Evolutionary conservation across 2,888 invertebrate species (phyloP).

Genomic region (Diogma glabrata): DNA sequence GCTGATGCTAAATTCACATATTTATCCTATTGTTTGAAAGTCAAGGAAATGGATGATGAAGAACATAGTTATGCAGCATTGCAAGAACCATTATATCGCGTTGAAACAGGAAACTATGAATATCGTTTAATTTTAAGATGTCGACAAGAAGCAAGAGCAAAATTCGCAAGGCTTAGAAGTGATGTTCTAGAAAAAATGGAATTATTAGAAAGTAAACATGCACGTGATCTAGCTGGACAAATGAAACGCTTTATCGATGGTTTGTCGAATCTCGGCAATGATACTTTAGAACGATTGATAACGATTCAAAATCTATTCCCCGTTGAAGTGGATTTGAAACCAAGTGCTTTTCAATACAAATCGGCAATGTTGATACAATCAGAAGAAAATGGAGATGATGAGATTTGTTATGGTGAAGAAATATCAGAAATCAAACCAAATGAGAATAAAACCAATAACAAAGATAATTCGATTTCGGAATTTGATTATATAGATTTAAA

Average conservation of each 20-base stretch:
- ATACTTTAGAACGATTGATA: slow-evolving; percentile 64
- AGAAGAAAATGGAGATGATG: slow-evolving; percentile 16
- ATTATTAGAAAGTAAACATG: slow-evolving; percentile 93
- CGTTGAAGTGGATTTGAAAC: slow-evolving; percentile 88
- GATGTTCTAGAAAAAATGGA: slow-evolving; percentile 97
- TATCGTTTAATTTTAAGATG: slow-evolving; percentile 92
- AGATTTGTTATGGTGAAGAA: slow-evolving; percentile 16
- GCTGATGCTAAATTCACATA: slow-evolving; percentile 99
- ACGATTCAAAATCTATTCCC: slow-evolving; percentile 73
- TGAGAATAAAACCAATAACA: background rate
- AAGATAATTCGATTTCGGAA: slow-evolving; percentile 11
- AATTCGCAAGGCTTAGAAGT: slow-evolving; percentile 71
- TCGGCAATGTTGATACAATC: slow-evolving; percentile 27
- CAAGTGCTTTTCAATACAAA: slow-evolving; percentile 86
- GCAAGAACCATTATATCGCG: slow-evolving; percentile 92
- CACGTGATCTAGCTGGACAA: slow-evolving; percentile 86
- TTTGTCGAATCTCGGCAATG: slow-evolving; percentile 55
- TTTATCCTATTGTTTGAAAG: slow-evolving; percentile 95
- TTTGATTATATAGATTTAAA: slow-evolving; percentile 17
- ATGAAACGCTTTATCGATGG: slow-evolving; percentile 74
- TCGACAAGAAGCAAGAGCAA: slow-evolving; percentile 81
- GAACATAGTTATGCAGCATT: slow-evolving; percentile 86
- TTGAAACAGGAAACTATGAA: slow-evolving; percentile 99
- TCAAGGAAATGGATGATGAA: slow-evolving; percentile 99
- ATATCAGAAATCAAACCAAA: slow-evolving; percentile 18